phyloP scores from a whole-genome alignment of 1,140 invertebrate genomes.

The Bradynema listronoti region DNA sequence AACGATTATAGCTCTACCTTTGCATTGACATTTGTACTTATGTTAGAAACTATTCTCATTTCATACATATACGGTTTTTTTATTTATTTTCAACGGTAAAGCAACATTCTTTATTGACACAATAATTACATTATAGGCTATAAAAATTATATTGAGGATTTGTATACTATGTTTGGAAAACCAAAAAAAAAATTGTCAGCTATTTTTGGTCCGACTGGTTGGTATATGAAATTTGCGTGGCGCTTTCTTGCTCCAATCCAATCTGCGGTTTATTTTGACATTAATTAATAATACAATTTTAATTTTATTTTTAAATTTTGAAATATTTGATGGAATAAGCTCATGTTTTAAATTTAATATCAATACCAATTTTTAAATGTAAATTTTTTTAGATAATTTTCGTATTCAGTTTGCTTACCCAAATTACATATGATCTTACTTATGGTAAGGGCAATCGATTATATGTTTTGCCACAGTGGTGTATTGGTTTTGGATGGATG shows the following conservation, averaged over 20 bases:
- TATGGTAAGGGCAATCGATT: slow-evolving; percentile 32
- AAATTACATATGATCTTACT: slow-evolving; percentile 17
- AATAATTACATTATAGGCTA: slow-evolving; percentile 18
- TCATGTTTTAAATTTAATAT: too few relatives aligned
- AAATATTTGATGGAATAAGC: too few relatives aligned
- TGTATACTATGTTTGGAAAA: slow-evolving; percentile 24
- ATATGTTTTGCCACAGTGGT: slow-evolving; percentile 24
- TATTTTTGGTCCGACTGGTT: slow-evolving; percentile 28
- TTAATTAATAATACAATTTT: not conserved
- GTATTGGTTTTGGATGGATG: slow-evolving; percentile 26
- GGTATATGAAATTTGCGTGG: slow-evolving; percentile 25
- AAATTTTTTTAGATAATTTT: slow-evolving; percentile 21
- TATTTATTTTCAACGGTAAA: slow-evolving; percentile 4
- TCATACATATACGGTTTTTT: slow-evolving; percentile 35
- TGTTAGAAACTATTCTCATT: slow-evolving; percentile 36
- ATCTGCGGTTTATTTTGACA: slow-evolving; percentile 6
- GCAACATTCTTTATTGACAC: not conserved
- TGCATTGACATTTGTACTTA: slow-evolving; percentile 29
- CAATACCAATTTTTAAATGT: slow-evolving; percentile 4
- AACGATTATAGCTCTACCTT: slow-evolving; percentile 39
- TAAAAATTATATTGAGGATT: slow-evolving; percentile 24
- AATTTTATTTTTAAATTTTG: too few relatives aligned
- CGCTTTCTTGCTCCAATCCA: slow-evolving; percentile 16
- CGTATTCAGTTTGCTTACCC: slow-evolving; percentile 19
- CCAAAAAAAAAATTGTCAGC: slow-evolving; percentile 17